These are phyloP conservation scores for Nasonia longicornis DNA, from an alignment of 1,140 invertebrate species.

Conservation along the genomic window DNA sequence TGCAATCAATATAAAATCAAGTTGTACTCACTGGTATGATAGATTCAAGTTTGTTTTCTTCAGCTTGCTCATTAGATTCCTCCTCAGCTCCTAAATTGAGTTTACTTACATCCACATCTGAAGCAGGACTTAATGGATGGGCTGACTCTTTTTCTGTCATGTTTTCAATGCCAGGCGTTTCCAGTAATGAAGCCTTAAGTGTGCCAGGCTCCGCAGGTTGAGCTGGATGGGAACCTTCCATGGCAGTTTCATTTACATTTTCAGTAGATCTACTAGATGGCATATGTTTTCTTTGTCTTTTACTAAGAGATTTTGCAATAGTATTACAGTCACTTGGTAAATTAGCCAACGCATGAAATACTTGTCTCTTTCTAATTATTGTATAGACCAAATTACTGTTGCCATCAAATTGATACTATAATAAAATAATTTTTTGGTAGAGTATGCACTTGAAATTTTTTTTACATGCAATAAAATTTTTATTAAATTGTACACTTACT, in stretches of 20 bases:
- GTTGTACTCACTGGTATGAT: conserved; percentile 59
- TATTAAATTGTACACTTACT: conserved; percentile 49
- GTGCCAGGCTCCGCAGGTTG: conserved; percentile 91
- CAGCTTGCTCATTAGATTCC: conserved; percentile 31
- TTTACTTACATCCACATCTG: conserved; percentile 56
- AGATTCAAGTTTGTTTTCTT: conserved; percentile 56
- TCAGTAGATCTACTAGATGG: conserved; percentile 64
- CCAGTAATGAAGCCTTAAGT: conserved; percentile 89
- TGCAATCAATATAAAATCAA: background rate
- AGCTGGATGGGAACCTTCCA: conserved; percentile 89
- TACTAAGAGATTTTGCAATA: conserved; percentile 87
- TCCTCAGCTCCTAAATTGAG: conserved; percentile 46
- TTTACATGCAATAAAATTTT: background rate
- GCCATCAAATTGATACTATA: conserved; percentile 96
- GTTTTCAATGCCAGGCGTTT: conserved; percentile 89
- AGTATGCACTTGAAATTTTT: background rate
- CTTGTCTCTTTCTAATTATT: conserved; percentile 96
- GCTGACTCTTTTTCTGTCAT: conserved; percentile 96
- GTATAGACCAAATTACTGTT: conserved; percentile 99
- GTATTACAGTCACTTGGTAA: conserved; percentile 91
- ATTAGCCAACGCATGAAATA: conserved; percentile 97
- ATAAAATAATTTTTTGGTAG: conserved; percentile 22
- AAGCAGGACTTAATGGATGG: conserved; percentile 74
- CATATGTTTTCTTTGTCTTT: conserved; percentile 72
- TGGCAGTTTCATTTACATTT: conserved; percentile 72